Evolutionary conservation across 1,140 invertebrate species (phyloP).

Genomic region (Drosophila truncata): DNA sequence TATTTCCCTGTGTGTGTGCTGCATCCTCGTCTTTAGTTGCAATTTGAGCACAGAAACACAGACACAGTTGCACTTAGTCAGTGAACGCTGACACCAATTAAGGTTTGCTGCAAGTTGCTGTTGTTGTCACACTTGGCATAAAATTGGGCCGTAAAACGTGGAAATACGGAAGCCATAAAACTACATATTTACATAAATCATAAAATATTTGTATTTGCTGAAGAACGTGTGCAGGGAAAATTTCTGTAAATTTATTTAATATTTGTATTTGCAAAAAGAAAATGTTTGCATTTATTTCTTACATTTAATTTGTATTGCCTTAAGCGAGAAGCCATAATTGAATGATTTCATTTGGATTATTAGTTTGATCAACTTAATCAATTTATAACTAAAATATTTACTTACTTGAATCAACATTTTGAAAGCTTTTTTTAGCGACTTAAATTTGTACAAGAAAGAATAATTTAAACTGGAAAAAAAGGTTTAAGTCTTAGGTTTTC

Average conservation of each 20-base stretch:
- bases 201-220: background rate
- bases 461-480: background rate
- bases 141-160: conserved; percentile 2
- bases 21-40: conserved; percentile 69
- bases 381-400: background rate
- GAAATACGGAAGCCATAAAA: background rate
- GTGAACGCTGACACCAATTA: conserved; percentile 81
- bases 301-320: background rate
- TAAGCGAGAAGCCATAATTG: background rate
- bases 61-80: conserved; percentile 18
- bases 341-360: background rate
- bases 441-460: background rate
- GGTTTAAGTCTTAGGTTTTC: too few species aligned
- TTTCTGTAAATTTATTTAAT: background rate
- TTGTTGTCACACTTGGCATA: conserved; percentile 14
- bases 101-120: conserved; percentile 34
- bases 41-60: conserved; percentile 60
- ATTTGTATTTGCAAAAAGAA: background rate
- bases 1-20: conserved; percentile 16
- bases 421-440: background rate
- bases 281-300: background rate
- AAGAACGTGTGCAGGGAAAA: background rate
- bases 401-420: background rate
- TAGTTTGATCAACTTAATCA: background rate
- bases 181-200: conserved; percentile 1